These are phyloP conservation scores for Lota lota DNA, from an alignment of 2,113 vertebrate genomes.

Conservation along the genomic window DNA sequence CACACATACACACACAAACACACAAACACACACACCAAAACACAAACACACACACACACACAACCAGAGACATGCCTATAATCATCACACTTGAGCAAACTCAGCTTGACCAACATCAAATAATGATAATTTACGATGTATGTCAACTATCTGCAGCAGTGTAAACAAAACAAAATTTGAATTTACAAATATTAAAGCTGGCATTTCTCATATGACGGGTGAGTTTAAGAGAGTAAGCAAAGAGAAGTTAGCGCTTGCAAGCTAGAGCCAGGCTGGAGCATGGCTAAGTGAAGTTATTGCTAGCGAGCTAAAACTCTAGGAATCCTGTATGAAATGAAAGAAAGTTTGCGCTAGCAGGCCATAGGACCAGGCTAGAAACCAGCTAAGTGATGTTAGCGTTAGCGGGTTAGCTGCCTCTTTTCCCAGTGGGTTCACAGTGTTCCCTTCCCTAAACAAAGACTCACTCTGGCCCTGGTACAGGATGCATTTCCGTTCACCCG, in stretches of 20 bases:
- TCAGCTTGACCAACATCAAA: neutral
- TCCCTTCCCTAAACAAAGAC: constrained; percentile 66
- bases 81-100: no score
- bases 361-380: neutral
- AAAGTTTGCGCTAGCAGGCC: constrained; percentile 15
- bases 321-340: no score
- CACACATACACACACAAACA: neutral
- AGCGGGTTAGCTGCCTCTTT: constrained; percentile 31
- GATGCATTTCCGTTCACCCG: constrained; percentile 31
- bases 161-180: no score
- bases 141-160: neutral
- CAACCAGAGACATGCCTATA: no score
- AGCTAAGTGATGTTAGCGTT: constrained; percentile 30
- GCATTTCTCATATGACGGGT: no score
- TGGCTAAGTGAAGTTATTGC: constrained; percentile 29
- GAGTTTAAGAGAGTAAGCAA: no score
- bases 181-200: no score
- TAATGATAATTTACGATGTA: neutral
- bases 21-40: constrained; percentile 4
- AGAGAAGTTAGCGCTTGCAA: constrained; percentile 10
- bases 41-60: constrained; percentile 4
- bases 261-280: constrained; percentile 9
- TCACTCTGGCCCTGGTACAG: constrained; percentile 59
- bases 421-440: constrained; percentile 61
- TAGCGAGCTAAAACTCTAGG: constrained; percentile 1